phyloP scores from a whole-genome alignment of 1,140 invertebrate species.

The Drosophila equinoxialis region DNA sequence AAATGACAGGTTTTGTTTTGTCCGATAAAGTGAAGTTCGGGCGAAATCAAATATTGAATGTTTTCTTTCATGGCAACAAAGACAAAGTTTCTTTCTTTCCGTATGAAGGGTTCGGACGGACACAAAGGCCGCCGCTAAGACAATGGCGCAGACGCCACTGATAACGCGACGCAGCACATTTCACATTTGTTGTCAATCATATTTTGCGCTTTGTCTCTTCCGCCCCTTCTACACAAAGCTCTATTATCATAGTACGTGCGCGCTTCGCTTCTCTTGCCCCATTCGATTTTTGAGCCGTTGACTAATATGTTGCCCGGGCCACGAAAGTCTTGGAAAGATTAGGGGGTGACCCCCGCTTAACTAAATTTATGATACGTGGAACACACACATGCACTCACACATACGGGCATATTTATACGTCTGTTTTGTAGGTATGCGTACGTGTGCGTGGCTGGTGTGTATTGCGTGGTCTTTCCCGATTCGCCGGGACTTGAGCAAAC shows the following conservation, averaged over 20 bases:
- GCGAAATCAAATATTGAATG: background rate
- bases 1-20: constrained; percentile 28
- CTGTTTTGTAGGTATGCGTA: background rate
- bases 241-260: constrained; percentile 47
- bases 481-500: background rate
- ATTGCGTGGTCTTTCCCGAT: constrained; percentile 13
- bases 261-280: constrained; percentile 22
- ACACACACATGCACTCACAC: background rate
- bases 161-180: constrained; percentile 31
- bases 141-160: constrained; percentile 23
- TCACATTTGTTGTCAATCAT: constrained; percentile 51
- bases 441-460: constrained; percentile 4
- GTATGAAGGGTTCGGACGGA: background rate
- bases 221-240: constrained; percentile 32
- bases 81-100: constrained; percentile 6
- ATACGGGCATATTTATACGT: background rate
- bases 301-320: background rate
- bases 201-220: constrained; percentile 2
- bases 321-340: background rate
- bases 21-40: background rate
- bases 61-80: constrained; percentile 32
- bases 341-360: background rate
- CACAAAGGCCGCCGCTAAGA: background rate
- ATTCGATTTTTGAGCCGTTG: background rate
- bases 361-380: constrained; percentile 22